Evolutionary conservation across 2,888 invertebrate species (phyloP).

Genomic region (Hyalella azteca): DNA sequence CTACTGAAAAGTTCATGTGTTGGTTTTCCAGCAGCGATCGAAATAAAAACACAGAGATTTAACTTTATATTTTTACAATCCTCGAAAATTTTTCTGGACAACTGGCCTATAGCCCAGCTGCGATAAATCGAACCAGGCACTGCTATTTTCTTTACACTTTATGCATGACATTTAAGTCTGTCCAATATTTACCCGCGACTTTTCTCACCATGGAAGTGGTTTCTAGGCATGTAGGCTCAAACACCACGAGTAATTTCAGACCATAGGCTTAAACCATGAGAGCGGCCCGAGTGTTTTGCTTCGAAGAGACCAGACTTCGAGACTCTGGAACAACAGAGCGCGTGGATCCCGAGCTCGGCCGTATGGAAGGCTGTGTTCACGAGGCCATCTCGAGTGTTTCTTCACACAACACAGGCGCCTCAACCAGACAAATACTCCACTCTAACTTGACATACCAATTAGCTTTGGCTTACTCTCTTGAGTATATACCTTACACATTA

Average conservation of each 20-base stretch:
- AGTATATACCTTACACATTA: background rate
- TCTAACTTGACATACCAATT: constrained; percentile 28
- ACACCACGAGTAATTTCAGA: constrained; percentile 24
- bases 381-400: background rate
- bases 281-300: constrained; percentile 1
- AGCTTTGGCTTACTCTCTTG: background rate
- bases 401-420: constrained; percentile 12
- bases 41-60: no score
- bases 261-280: constrained; percentile 18
- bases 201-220: constrained; percentile 15
- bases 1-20: no score
- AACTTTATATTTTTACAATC: no score
- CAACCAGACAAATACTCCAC: constrained; percentile 30
- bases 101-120: no score
- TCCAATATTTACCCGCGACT: constrained; percentile 21
- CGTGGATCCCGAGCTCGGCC: background rate
- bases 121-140: background rate
- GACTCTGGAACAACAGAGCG: background rate
- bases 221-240: constrained; percentile 33
- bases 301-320: background rate
- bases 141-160: background rate
- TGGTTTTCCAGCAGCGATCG: no score
- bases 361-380: background rate
- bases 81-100: no score
- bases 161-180: constrained; percentile 17